These are phyloP conservation scores for Zoanthus gigantus DNA, from an alignment of 92 coral and sea anemone species.

Conservation along the genomic window DNA sequence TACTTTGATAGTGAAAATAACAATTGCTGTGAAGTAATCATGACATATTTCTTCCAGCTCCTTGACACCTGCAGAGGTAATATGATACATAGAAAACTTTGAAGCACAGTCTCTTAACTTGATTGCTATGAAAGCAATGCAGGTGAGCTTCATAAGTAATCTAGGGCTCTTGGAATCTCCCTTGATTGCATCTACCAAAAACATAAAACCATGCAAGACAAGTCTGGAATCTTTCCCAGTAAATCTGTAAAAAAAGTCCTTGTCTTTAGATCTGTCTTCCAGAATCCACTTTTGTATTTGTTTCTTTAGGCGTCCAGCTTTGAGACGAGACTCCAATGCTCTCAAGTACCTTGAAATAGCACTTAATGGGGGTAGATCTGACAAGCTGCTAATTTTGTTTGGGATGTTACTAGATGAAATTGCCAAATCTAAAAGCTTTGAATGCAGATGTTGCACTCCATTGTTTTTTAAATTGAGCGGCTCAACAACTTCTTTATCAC, in stretches of 20 bases:
- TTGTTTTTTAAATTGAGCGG: constrained; percentile 43
- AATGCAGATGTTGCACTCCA: constrained; percentile 34
- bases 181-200: constrained; percentile 55
- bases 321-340: background rate
- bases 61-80: constrained; percentile 20
- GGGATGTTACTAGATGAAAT: constrained; percentile 31
- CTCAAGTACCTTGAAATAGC: background rate
- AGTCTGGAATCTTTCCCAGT: constrained; percentile 64
- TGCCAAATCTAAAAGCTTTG: constrained; percentile 23
- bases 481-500: constrained; percentile 46
- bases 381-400: background rate
- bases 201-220: constrained; percentile 59
- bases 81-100: constrained; percentile 55
- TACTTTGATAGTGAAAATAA: constrained; percentile 34
- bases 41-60: constrained; percentile 37
- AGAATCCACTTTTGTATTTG: constrained; percentile 60
- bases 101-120: constrained; percentile 60
- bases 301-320: constrained; percentile 35
- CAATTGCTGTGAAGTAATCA: constrained; percentile 57
- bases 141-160: constrained; percentile 50
- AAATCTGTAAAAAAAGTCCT: constrained; percentile 56
- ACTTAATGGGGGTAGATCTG: constrained; percentile 1
- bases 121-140: constrained; percentile 45
- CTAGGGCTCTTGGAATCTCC: constrained; percentile 41
- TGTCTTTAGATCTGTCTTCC: constrained; percentile 54